Conservation (phyloP, 1,140 invertebrate genomes). For the Pseudomyrmex flavicornis region DNA sequence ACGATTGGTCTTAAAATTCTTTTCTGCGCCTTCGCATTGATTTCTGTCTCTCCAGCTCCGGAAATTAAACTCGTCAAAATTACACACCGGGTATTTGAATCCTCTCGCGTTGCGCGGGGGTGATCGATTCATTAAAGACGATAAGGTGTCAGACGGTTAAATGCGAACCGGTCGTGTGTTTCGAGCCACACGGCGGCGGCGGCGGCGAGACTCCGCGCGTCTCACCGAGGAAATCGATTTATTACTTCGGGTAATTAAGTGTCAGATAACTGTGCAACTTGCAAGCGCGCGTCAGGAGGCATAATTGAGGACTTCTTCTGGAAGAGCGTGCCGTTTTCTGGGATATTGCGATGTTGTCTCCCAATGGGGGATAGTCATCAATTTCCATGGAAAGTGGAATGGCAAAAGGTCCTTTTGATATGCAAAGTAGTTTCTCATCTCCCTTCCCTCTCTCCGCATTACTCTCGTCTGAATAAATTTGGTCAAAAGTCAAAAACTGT, state of each 20-base stretch:
- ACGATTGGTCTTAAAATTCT: too few relatives aligned
- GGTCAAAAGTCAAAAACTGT: not conserved
- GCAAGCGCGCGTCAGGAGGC: slow-evolving; percentile 5
- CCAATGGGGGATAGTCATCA: slow-evolving; percentile 17
- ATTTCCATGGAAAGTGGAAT: slow-evolving; percentile 17
- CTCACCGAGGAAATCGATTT: slow-evolving; percentile 35
- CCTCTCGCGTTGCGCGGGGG: not conserved
- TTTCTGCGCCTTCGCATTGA: not conserved
- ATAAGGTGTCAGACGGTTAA: slow-evolving; percentile 28
- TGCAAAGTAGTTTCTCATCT: not conserved
- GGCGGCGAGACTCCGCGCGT: not conserved
- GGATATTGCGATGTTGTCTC: not conserved
- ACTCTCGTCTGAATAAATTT: not conserved
- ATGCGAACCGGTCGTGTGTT: slow-evolving; percentile 12
- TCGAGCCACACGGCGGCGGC: not conserved
- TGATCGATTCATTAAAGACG: slow-evolving; percentile 36
- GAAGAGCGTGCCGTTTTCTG: slow-evolving; percentile 33
- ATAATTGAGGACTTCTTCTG: slow-evolving; percentile 49
- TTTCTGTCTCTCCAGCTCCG: not conserved
- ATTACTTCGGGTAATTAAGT: slow-evolving; percentile 56
- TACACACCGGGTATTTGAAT: not conserved
- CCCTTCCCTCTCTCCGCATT: too few relatives aligned
- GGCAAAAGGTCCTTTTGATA: not conserved
- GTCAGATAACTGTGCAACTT: slow-evolving; percentile 40
- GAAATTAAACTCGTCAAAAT: slow-evolving; percentile 14